A percentile compares a stretch with the other conserved stretches of the same genome.
Evolutionary conservation across 2,888 invertebrate genomes (phyloP).

Genomic region (Rotaria macrura): DNA sequence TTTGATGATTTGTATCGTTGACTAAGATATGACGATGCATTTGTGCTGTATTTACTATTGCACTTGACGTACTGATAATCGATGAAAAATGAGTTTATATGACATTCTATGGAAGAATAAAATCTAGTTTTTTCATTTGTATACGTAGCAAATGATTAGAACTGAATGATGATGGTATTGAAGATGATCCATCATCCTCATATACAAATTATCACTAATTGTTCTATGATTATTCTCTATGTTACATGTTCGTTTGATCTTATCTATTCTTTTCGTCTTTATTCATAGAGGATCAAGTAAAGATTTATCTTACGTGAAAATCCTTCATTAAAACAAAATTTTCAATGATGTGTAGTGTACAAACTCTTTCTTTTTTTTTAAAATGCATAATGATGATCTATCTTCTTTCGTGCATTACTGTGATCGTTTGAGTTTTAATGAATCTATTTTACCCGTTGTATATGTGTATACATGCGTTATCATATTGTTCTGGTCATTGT

Average conservation of each 20-base stretch:
- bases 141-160: neutral
- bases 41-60: neutral
- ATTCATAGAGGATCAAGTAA: neutral
- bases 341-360: neutral
- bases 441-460: neutral
- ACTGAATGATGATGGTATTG: neutral
- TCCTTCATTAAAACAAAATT: neutral
- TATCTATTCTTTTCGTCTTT: neutral
- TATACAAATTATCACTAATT: neutral
- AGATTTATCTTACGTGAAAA: neutral
- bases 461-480: neutral
- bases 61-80: neutral
- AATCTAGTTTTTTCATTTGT: neutral
- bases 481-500: neutral
- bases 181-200: neutral
- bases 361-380: neutral
- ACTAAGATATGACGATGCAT: neutral
- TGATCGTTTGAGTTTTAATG: neutral
- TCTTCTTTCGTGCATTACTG: too few relatives aligned
- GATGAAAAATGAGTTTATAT: neutral
- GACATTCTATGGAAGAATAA: neutral
- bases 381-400: neutral
- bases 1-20: neutral
- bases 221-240: neutral
- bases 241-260: neutral